Conservation (phyloP, 2,888 invertebrate genomes). For the Harpalus rubripes region DNA sequence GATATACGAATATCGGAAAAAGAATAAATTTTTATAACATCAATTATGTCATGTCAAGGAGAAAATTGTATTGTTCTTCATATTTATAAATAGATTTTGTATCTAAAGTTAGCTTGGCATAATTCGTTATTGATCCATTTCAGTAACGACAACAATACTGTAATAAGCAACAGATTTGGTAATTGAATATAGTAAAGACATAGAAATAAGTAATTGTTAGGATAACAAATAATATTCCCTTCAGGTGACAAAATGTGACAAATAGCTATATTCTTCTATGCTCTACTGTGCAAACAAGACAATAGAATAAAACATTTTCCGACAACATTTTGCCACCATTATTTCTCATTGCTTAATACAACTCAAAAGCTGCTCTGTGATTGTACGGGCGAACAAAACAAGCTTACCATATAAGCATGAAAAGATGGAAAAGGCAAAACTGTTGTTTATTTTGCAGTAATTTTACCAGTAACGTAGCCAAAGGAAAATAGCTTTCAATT, state of each 20-base stretch:
- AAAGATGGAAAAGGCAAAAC: slow-evolving; percentile 6
- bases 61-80: background rate
- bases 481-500: background rate
- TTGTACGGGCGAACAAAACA: slow-evolving; percentile 1
- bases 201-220: slow-evolving; percentile 30
- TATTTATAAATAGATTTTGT: background rate
- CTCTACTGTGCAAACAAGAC: slow-evolving; percentile 1
- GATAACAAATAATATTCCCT: slow-evolving; percentile 20
- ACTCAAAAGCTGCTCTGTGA: slow-evolving; percentile 40
- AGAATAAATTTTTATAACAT: background rate
- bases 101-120: background rate
- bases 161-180: slow-evolving; percentile 43
- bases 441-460: slow-evolving; percentile 37
- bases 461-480: background rate
- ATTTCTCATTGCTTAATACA: slow-evolving; percentile 24
- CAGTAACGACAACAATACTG: slow-evolving; percentile 18
- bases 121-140: slow-evolving; percentile 27
- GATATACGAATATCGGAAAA: background rate
- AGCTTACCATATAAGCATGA: background rate
- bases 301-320: slow-evolving; percentile 28
- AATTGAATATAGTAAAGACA: background rate
- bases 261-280: slow-evolving; percentile 38
- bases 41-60: slow-evolving; percentile 7
- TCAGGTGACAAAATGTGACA: slow-evolving; percentile 29
- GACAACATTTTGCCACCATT: slow-evolving; percentile 37